Percentiles rank a stretch among this genome's conserved stretches.
Evolutionary conservation across 2,113 vertebrate genomes (phyloP).

Genomic region (mouse (Mus musculus)): DNA sequence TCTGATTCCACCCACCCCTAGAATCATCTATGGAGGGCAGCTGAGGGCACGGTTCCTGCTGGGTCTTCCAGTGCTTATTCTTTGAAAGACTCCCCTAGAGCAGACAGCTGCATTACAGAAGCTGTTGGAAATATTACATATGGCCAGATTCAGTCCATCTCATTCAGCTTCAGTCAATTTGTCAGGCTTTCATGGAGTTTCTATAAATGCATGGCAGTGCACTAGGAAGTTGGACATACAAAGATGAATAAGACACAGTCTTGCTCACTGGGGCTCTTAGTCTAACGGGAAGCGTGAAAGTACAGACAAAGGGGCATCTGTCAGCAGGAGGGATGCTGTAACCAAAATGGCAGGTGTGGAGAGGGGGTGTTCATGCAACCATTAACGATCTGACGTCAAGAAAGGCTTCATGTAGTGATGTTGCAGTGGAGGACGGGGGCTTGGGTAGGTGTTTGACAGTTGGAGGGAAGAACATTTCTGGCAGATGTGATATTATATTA

Average conservation of each 20-base stretch:
- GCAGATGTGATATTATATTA: not conserved
- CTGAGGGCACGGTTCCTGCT: not conserved
- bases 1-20: not conserved
- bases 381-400: not conserved
- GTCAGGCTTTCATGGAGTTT: conserved; percentile 31
- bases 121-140: conserved; percentile 37
- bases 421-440: not conserved
- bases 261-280: not conserved
- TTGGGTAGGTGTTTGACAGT: not conserved
- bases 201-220: conserved; percentile 14
- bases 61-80: not conserved
- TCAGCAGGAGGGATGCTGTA: not conserved
- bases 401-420: not conserved
- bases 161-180: conserved; percentile 58
- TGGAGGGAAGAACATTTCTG: not conserved
- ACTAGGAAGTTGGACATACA: not conserved
- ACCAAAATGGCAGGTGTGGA: not conserved
- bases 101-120: conserved; percentile 36
- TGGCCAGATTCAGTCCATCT: conserved; percentile 18
- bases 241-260: not conserved
- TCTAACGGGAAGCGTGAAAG: conserved; percentile 6
- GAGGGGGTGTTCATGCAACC: not conserved
- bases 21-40: not conserved
- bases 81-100: conserved; percentile 39
- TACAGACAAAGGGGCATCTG: not conserved